These are phyloP conservation scores for Triops cancriformis DNA, from an alignment of 1,140 invertebrate species.

Conservation along the genomic window DNA sequence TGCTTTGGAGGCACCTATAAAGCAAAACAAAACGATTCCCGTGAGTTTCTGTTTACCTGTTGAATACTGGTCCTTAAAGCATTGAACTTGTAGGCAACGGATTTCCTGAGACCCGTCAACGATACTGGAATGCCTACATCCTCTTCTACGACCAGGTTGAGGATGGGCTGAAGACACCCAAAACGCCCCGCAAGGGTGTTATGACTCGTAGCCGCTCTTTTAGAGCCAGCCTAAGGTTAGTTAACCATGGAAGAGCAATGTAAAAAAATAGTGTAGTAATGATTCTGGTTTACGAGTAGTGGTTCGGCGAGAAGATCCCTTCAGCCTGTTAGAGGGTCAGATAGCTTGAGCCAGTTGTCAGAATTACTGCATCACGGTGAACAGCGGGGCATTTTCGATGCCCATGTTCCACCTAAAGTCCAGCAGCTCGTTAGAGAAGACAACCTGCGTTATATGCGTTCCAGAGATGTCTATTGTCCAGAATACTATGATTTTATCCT, in stretches of 20 bases:
- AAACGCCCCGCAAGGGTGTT: constrained; percentile 35
- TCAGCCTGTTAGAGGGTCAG: constrained; percentile 30
- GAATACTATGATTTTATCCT: constrained; percentile 49
- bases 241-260: neutral
- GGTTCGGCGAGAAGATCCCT: constrained; percentile 29
- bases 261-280: constrained; percentile 9
- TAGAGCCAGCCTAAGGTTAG: constrained; percentile 20
- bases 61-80: neutral
- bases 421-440: constrained; percentile 44
- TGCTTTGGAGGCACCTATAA: constrained; percentile 50
- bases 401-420: constrained; percentile 44
- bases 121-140: constrained; percentile 55
- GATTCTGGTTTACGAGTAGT: neutral
- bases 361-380: constrained; percentile 48
- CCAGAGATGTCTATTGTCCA: constrained; percentile 45
- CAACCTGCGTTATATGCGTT: constrained; percentile 48
- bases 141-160: constrained; percentile 48
- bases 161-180: constrained; percentile 37
- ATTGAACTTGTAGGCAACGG: constrained; percentile 33
- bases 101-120: constrained; percentile 40
- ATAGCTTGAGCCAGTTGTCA: constrained; percentile 45
- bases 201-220: constrained; percentile 25
- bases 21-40: constrained; percentile 42
- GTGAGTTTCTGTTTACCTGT: constrained; percentile 33
- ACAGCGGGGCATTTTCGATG: constrained; percentile 42